Base-by-base conservation (phyloP, 1,140 invertebrate species). In the Spodoptera litura region DNA sequence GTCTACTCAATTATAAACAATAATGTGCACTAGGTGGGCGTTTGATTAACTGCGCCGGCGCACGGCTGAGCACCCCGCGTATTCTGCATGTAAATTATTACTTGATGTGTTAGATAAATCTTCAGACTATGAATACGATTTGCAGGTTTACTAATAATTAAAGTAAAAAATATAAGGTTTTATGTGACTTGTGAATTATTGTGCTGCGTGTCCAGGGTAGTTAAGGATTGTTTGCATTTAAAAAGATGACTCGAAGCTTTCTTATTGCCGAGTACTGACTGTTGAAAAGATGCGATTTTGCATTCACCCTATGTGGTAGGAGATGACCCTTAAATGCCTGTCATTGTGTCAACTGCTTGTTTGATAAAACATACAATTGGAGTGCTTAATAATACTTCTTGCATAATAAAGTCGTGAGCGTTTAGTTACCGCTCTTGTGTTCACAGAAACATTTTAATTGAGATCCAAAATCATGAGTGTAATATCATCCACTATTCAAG, bases 1-100 rank as follows among this genome's bases (percentile, higher is more conserved):
- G 70, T 73, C 55, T 44, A 52, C 49, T 20, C 70, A 73, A 73
- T 73, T 73, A 58, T 35, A 72, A 44, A 73, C 66, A 73, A 73
- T 49, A 56, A 73, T 73, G 55, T 73, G 70, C 55, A 49, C 68
- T 49, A 59, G 70, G 70, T 73, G 70, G 70, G 70, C 70, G 70
- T 35, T 38, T 73, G 70, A 73, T 73, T 44, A n/a, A 73, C 13
- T 58, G 70, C 70, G 53, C 35, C 3, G 20, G 38, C 72, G 56
- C 56, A 61, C 20, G 44, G 11, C 58, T 38, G 44, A 56, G 31
- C 53, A 20, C 38, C 56, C 72, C 44, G 66, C 49, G 66, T 49
- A 52, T 53, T 64, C 20, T 53, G 53, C 49, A 70, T 31, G 49
- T 70, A 70, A 52, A 70, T 70, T 53, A 70, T 53, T 27, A 27